Conservation (phyloP, 2,113 vertebrate genomes). For the Xenopus borealis region DNA sequence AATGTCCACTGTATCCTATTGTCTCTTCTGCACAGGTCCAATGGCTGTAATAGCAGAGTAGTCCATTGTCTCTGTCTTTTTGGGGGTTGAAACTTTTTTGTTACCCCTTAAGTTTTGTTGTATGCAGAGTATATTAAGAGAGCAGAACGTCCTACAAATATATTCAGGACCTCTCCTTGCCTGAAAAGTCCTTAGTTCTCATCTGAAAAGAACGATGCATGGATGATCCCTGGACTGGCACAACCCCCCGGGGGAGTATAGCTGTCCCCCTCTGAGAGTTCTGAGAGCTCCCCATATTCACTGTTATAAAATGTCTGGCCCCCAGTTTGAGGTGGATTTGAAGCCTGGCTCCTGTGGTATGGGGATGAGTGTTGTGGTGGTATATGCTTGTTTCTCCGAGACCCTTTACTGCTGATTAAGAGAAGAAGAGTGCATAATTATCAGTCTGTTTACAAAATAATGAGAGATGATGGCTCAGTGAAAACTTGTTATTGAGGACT, state of each 20-base stretch:
- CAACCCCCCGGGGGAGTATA: slow-evolving; percentile 52
- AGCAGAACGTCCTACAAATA: neutral
- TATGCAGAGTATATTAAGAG: slow-evolving; percentile 20
- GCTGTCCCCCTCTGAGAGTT: slow-evolving; percentile 61
- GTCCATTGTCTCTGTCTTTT: slow-evolving; percentile 1
- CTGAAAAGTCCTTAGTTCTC: slow-evolving; percentile 47
- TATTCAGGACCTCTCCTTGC: slow-evolving; percentile 21
- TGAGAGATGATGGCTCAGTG: too few relatives aligned
- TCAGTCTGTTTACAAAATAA: too few relatives aligned
- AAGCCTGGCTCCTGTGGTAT: slow-evolving; percentile 59
- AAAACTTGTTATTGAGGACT: too few relatives aligned
- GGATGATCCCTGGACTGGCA: slow-evolving; percentile 53
- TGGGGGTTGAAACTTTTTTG: neutral
- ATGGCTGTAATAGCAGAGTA: slow-evolving; percentile 1
- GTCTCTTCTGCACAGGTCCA: slow-evolving; percentile 1
- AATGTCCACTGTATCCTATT: too few relatives aligned
- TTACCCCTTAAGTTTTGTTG: neutral
- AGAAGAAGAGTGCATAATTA: too few relatives aligned
- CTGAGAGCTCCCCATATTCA: slow-evolving; percentile 86
- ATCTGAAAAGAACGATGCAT: slow-evolving; percentile 59
- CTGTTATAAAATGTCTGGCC: slow-evolving; percentile 96
- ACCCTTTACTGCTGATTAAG: slow-evolving; percentile 64
- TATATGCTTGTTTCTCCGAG: slow-evolving; percentile 66
- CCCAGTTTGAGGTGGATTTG: slow-evolving; percentile 68
- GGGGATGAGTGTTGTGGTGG: slow-evolving; percentile 58